Conservation (phyloP, 2,888 invertebrate species). For the Tetramorium bicarinatum region DNA sequence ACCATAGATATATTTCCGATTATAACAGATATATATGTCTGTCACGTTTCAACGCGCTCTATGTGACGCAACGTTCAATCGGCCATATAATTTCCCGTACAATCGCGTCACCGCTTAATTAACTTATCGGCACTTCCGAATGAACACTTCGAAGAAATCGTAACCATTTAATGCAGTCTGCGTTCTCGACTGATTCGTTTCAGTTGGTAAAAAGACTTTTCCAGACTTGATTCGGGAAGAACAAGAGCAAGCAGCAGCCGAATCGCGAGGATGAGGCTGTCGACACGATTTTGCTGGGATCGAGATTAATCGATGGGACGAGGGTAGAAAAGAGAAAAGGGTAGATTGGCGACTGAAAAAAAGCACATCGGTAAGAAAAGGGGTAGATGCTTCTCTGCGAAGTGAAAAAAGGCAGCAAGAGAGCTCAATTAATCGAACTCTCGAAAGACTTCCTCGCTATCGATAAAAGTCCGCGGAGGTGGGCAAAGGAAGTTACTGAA, state of each 20-base stretch:
- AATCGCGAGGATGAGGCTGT: slow-evolving; percentile 57
- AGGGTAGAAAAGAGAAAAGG: slow-evolving; percentile 11
- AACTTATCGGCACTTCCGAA: slow-evolving; percentile 36
- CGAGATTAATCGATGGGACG: slow-evolving; percentile 72
- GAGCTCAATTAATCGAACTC: slow-evolving; percentile 77
- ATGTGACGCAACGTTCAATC: slow-evolving; percentile 24
- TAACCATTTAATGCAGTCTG: slow-evolving; percentile 43
- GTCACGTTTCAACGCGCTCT: not conserved
- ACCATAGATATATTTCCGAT: not conserved
- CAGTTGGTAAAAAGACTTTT: slow-evolving; percentile 31
- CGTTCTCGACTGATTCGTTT: slow-evolving; percentile 34
- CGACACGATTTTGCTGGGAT: slow-evolving; percentile 69
- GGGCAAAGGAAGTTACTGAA: slow-evolving; percentile 68
- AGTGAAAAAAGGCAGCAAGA: slow-evolving; percentile 72
- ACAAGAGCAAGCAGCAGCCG: slow-evolving; percentile 53
- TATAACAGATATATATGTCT: slow-evolving; percentile 21
- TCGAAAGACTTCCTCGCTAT: slow-evolving; percentile 75
- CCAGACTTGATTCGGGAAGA: slow-evolving; percentile 49
- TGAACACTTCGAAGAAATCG: slow-evolving; percentile 44
- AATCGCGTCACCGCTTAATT: slow-evolving; percentile 25
- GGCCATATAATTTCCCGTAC: slow-evolving; percentile 39
- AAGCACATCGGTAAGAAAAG: slow-evolving; percentile 65
- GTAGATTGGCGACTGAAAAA: slow-evolving; percentile 61
- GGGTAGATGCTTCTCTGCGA: slow-evolving; percentile 61
- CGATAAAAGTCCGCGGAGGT: slow-evolving; percentile 80